phyloP scores from a whole-genome alignment of 2,113 vertebrate genomes.

The Sinocyclocheilus anshuiensis region DNA sequence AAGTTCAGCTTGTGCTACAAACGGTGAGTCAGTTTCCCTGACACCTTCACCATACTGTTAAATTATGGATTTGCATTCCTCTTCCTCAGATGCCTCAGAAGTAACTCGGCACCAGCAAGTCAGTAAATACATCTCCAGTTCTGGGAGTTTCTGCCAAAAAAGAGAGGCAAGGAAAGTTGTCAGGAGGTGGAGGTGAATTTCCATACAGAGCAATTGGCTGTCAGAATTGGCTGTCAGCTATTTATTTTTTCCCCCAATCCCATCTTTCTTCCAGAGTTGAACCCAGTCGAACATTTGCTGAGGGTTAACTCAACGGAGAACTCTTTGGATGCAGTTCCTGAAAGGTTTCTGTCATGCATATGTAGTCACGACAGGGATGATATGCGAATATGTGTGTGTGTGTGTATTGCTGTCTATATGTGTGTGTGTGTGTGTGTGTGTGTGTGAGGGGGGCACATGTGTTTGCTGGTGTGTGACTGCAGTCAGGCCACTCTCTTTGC shows the following conservation, averaged over 20 bases:
- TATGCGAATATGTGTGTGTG: constrained; percentile 47
- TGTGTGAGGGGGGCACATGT: background rate
- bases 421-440: background rate
- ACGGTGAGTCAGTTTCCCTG: constrained; percentile 26
- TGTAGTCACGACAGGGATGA: constrained; percentile 44
- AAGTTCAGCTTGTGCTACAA: constrained; percentile 49
- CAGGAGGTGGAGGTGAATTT: constrained; percentile 50
- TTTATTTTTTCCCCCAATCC: background rate
- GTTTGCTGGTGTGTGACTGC: constrained; percentile 58
- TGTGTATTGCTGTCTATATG: background rate
- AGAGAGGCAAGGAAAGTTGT: constrained; percentile 47
- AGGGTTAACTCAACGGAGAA: constrained; percentile 47
- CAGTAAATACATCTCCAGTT: constrained; percentile 41
- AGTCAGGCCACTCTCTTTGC: constrained; percentile 46
- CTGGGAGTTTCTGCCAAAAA: constrained; percentile 37
- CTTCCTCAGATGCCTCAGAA: constrained; percentile 23
- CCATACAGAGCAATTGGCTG: constrained; percentile 49
- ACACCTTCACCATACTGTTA: constrained; percentile 41
- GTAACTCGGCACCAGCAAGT: background rate
- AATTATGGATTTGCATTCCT: constrained; percentile 54
- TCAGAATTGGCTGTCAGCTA: constrained; percentile 46
- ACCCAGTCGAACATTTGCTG: constrained; percentile 43
- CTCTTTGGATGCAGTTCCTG: constrained; percentile 34
- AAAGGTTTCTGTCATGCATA: constrained; percentile 41
- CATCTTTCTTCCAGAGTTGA: constrained; percentile 37